These are phyloP conservation scores for Pelosia muscerda DNA, from an alignment of 2,888 invertebrate species.

Conservation along the genomic window DNA sequence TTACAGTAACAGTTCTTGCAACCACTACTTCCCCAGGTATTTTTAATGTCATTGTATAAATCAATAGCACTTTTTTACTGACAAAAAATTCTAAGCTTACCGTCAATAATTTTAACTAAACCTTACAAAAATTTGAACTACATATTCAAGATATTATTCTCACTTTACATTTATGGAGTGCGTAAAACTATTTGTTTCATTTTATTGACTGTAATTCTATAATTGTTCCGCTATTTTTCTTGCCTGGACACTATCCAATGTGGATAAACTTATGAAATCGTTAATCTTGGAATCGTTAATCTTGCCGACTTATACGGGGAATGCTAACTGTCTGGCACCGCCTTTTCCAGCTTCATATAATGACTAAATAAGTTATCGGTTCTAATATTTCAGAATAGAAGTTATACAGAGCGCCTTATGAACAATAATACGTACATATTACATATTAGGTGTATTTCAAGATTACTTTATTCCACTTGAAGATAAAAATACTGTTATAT, in stretches of 20 bases:
- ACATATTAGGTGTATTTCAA: no score
- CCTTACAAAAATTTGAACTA: no score
- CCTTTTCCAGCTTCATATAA: slow-evolving; percentile 4
- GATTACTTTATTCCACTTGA: no score
- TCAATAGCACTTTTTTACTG: neutral
- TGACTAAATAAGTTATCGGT: neutral
- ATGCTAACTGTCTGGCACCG: neutral
- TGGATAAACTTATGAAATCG: slow-evolving; percentile 4
- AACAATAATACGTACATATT: no score
- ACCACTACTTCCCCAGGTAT: no score
- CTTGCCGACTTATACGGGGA: neutral
- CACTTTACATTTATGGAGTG: neutral
- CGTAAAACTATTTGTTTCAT: neutral
- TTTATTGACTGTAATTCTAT: neutral
- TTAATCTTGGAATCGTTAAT: slow-evolving; percentile 4
- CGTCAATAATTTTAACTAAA: neutral
- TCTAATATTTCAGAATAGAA: neutral
- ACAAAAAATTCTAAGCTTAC: neutral
- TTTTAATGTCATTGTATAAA: no score
- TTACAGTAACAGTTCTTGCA: neutral
- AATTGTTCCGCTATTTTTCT: neutral
- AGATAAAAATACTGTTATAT: no score
- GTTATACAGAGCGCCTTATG: neutral
- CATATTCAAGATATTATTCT: neutral
- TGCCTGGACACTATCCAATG: neutral